Evolutionary conservation across 2,113 vertebrate species (phyloP), one percentile per base, ranked within the genome.

Genomic region (Nibea albiflora): DNA sequence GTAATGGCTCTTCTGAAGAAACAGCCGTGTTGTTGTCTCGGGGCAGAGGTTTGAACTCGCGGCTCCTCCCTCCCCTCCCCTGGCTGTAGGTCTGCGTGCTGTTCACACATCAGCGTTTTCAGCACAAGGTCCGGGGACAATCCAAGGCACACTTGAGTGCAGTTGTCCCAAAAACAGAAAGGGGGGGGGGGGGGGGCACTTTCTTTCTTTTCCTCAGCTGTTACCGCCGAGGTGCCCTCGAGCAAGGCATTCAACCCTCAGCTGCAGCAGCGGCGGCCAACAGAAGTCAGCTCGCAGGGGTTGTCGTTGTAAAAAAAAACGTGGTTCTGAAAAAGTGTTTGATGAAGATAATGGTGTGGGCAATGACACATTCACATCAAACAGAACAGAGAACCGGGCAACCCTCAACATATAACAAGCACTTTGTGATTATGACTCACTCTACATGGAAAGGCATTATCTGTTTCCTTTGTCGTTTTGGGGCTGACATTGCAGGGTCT

Each of bases 51-150:
- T 4, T 83, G 50, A 24, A 56, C 61, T 77, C 54, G 77, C 81
- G 74, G 47, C 57, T 24, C 28, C 53, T 26, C 24, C 15, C 28
- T 28, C 28, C 7, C 20, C 35, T 76, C 65, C 50, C 65, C 52
- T 64, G 73, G 53, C 73, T 81, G 80, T 15, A 35, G 44, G 65
- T 49, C 31, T 85, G 73, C 58, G 20, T 22, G 44, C 93, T 96
- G 94, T 95, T 96, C 95, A 96, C 95, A 95, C 92, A 95, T 94
- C 93, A 92, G 92, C 87, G 94, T n/a, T 94, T 89, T 58, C 56
- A 71, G 62, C 44, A 54, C 31, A 47, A 60, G 35, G 39, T 67
- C 56, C 12, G 10, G 26, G 70, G 69, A 75, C 68, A 46, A 11
- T 44, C 42, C 61, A 75, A 66, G 22, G 63, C 31, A 73, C 50